Evolutionary conservation across 2,888 invertebrate species (phyloP).

Genomic region (Callinectes sapidus): DNA sequence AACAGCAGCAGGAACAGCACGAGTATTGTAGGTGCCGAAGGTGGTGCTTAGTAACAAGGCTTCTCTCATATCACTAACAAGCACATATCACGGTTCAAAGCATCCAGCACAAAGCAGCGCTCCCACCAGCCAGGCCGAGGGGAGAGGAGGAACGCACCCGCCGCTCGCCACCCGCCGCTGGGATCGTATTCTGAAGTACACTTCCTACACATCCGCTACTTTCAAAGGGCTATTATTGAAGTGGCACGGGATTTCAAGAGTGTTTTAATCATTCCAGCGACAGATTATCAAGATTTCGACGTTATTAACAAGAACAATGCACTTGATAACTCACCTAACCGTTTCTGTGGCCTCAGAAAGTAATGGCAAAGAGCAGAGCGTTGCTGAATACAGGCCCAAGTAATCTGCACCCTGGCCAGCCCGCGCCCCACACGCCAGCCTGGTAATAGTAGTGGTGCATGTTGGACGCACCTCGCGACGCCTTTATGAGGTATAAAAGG

Average conservation of each 20-base stretch:
- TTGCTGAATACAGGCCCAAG: not conserved
- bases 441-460: not conserved
- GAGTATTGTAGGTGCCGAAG: not conserved
- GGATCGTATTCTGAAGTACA: too few relatives aligned
- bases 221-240: too few relatives aligned
- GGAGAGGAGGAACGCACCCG: not conserved
- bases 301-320: too few relatives aligned
- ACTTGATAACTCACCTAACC: too few relatives aligned
- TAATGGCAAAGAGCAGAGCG: too few relatives aligned
- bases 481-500: constrained; percentile 33
- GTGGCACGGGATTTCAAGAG: too few relatives aligned
- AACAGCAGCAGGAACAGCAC: not conserved
- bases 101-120: constrained; percentile 7
- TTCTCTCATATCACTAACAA: not conserved
- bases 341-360: too few relatives aligned
- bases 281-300: too few relatives aligned
- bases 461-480: not conserved
- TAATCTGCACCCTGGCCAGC: not conserved
- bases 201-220: too few relatives aligned
- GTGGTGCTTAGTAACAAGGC: not conserved
- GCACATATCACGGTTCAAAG: not conserved
- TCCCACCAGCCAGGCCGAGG: not conserved
- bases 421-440: not conserved
- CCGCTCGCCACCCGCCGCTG: not conserved
- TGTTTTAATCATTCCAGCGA: too few relatives aligned